Percentiles rank a stretch among this genome's conserved stretches.
Conservation (phyloP, 2,888 invertebrate species). For the Tinea pellionella region DNA sequence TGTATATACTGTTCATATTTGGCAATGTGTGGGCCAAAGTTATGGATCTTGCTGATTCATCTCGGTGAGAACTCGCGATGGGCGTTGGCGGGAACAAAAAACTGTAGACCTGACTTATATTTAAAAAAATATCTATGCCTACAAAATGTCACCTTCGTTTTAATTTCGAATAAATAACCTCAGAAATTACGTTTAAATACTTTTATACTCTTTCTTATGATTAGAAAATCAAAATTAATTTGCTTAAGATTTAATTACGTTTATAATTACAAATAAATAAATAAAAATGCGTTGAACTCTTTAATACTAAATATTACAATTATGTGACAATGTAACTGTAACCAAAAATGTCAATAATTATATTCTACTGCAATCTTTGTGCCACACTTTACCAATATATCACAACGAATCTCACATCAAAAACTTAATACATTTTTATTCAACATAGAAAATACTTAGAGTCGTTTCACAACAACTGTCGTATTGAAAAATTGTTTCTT, state of each 20-base stretch:
- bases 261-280: too few species aligned
- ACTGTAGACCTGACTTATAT: background rate
- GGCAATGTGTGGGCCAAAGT: slow-evolving; percentile 16
- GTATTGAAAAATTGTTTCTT: slow-evolving; percentile 13
- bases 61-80: slow-evolving; percentile 1
- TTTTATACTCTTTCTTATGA: too few species aligned
- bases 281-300: too few species aligned
- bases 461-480: slow-evolving; percentile 14
- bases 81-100: slow-evolving; percentile 12
- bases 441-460: background rate
- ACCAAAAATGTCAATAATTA: too few species aligned
- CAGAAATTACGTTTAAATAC: too few species aligned
- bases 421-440: slow-evolving; percentile 3
- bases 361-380: background rate
- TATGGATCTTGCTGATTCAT: slow-evolving; percentile 15
- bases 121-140: background rate
- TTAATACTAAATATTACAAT: too few species aligned
- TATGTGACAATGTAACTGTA: too few species aligned
- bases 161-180: background rate
- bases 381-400: slow-evolving; percentile 10
- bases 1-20: slow-evolving; percentile 14
- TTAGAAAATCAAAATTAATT: too few species aligned
- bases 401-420: slow-evolving; percentile 13
- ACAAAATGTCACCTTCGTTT: too few species aligned
- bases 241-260: too few species aligned